A percentile compares a stretch with the other conserved stretches of the same genome.
Evolutionary conservation across 2,888 invertebrate species (phyloP).

Genomic region (Amiota communis): DNA sequence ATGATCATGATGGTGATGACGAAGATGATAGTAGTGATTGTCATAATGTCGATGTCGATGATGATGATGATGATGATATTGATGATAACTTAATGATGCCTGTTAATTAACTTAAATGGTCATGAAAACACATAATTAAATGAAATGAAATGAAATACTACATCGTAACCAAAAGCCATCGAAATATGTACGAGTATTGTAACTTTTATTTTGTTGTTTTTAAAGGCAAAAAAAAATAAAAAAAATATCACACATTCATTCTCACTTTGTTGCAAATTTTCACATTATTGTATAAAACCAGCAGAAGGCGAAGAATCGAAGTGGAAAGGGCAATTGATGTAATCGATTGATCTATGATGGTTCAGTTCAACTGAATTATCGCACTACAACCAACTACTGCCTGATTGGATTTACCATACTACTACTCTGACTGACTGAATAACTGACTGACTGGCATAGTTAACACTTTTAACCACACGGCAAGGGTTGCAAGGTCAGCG

Average conservation of each 20-base stretch:
- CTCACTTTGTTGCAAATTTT: constrained; percentile 40
- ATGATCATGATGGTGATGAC: constrained; percentile 19
- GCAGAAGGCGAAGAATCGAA: constrained; percentile 35
- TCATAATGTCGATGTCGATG: no score
- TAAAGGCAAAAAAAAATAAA: not conserved
- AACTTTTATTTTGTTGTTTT: not conserved
- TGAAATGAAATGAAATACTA: constrained; percentile 6
- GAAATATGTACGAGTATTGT: not conserved
- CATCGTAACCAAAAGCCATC: no score
- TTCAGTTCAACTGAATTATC: no score
- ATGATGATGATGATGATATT: constrained; percentile 12
- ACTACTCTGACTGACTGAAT: not conserved
- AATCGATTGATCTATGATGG: constrained; percentile 29
- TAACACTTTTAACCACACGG: not conserved
- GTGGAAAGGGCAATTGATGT: constrained; percentile 38
- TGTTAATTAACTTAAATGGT: constrained; percentile 53
- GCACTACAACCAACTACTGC: no score
- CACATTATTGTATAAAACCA: constrained; percentile 39
- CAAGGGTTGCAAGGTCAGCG: constrained; percentile 15
- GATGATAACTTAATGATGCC: constrained; percentile 52
- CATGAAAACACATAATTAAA: constrained; percentile 1
- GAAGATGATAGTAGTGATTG: no score
- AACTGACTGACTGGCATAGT: not conserved
- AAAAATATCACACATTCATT: constrained; percentile 8
- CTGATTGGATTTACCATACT: no score